Conservation (phyloP, 2,797 vertebrate species). For the Vipera ursinii region DNA sequence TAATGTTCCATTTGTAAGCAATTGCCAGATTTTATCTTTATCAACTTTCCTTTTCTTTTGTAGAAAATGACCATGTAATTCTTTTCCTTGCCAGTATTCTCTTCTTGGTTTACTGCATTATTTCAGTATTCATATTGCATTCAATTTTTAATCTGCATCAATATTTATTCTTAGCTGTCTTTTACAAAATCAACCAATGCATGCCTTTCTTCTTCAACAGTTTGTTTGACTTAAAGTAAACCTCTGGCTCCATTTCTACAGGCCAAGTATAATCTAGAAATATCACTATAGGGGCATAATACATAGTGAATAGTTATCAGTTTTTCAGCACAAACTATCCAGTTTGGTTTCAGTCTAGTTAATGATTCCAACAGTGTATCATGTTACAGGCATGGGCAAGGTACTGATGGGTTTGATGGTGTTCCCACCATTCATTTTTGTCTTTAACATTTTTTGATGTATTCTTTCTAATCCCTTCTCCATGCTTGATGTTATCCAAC, state of each 20-base stretch:
- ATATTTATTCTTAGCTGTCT: not conserved
- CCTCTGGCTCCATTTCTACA: not conserved
- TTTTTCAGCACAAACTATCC: not conserved
- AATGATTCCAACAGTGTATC: not conserved
- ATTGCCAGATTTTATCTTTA: not conserved
- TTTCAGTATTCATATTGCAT: not conserved
- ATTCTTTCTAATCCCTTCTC: not conserved
- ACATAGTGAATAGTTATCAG: not conserved
- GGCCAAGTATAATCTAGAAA: not conserved
- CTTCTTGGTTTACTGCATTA: not conserved
- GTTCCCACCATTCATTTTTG: not conserved
- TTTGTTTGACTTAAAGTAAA: not conserved
- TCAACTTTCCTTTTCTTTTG: not conserved
- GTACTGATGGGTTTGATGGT: not conserved
- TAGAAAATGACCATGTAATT: not conserved
- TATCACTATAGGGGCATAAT: not conserved
- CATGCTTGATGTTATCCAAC: not conserved
- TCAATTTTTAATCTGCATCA: not conserved
- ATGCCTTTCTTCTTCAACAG: not conserved
- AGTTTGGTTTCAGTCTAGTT: not conserved
- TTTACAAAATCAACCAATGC: not conserved
- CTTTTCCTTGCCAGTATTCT: not conserved
- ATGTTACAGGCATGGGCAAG: not conserved
- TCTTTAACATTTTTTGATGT: not conserved
- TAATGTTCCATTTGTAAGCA: not conserved